Evolutionary conservation across 2,113 vertebrate species (phyloP), one percentile per base, ranked within the genome.

Genomic region (Reinhardtius hippoglossoides): DNA sequence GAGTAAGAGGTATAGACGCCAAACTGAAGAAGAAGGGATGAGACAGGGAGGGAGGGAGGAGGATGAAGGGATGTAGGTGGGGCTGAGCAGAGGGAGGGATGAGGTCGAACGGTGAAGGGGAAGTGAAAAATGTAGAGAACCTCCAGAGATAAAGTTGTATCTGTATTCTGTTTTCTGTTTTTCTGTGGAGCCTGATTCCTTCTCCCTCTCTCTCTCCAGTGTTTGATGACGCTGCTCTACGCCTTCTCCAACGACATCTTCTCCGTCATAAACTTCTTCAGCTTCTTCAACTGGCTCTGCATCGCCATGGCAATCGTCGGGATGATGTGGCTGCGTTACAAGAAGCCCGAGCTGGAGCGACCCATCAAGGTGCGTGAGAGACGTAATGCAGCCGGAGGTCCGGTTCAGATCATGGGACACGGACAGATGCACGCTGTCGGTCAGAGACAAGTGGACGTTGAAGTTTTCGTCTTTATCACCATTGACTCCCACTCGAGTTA

Each of bases 181-280:
- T 37, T 8, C 35, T 37, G 35, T 9, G 35, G 8, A 9, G 35
- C 48, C 48, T 50, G 18, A 50, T 20, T 50, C 48, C 44, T 46
- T 59, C 37, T 80, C n/a, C 2, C 42, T 66, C 9, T 58, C 21
- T 76, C 9, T 50, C 44, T 62, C 0, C 93, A 99, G 98, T 99
- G 98, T 31, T 0, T 93, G 88, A 99, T 99, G 98, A 99, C 98
- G 5, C 92, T 99, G 85, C 93, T 99, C 6, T 99, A 99, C 3
- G 97, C 98, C 86, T 97, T 99, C 94, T 99, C 98, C 92, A 94
- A 92, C 0, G 93, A 99, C 92, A 98, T 99, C 74, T 99, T 96
- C 95, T 99, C 98, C 0, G 96, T 99, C 92, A 99, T 99, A 84
- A 99, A 98, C 94, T 99, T 99, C 96, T 99, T 99, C 96, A 99